Percentiles rank a stretch among this genome's conserved stretches.
Conservation (phyloP, 2,888 invertebrate genomes). For the Operophtera brumata region DNA sequence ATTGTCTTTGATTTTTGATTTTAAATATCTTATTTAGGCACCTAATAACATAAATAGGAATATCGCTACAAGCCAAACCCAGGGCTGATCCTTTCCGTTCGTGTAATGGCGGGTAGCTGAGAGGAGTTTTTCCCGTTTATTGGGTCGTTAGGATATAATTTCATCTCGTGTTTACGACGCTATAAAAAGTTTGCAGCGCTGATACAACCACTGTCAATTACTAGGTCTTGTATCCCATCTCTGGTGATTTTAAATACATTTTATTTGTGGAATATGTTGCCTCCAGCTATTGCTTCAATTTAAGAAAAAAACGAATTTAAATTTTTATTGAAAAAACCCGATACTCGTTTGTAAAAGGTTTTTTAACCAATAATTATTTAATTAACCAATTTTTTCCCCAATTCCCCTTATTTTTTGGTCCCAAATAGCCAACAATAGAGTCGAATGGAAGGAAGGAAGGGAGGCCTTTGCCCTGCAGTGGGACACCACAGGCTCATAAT, state of each 20-base stretch:
- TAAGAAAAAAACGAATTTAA: neutral
- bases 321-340: neutral
- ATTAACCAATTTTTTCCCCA: no score
- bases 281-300: neutral
- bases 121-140: constrained; percentile 75
- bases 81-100: constrained; percentile 59
- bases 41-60: constrained; percentile 53
- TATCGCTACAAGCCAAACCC: constrained; percentile 49
- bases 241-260: constrained; percentile 21
- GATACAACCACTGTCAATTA: constrained; percentile 72
- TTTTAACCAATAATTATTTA: no score
- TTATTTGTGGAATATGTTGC: constrained; percentile 4
- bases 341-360: neutral
- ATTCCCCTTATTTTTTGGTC: no score
- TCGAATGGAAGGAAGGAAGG: no score
- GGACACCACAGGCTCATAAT: no score
- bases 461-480: no score
- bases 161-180: constrained; percentile 76
- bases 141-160: constrained; percentile 78
- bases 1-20: constrained; percentile 27
- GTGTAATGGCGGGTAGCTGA: constrained; percentile 65
- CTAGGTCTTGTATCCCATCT: constrained; percentile 37
- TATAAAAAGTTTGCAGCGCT: constrained; percentile 74
- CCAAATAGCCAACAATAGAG: no score
- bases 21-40: constrained; percentile 40